These are phyloP conservation scores for Calonectris borealis DNA, from an alignment of 2,113 vertebrate genomes.

Conservation along the genomic window DNA sequence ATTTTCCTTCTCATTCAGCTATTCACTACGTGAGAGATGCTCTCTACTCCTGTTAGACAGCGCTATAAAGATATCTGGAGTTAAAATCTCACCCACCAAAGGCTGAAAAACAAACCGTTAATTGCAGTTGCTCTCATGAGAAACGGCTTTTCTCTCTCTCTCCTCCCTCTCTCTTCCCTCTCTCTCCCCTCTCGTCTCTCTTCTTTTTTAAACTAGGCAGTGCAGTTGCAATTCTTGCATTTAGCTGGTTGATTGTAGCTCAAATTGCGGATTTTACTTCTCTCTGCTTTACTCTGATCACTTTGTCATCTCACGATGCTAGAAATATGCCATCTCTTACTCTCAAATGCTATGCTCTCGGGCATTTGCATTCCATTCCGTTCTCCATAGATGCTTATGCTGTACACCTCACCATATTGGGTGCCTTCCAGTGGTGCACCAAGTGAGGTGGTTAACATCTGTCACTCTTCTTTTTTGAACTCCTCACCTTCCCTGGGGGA, in stretches of 20 bases:
- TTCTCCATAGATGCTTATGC: not conserved
- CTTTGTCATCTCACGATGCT: not conserved
- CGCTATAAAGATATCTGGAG: not conserved
- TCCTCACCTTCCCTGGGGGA: not conserved
- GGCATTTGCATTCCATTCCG: not conserved
- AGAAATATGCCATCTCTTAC: not conserved
- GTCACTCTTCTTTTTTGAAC: not conserved
- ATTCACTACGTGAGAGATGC: not conserved
- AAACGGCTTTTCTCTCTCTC: not conserved
- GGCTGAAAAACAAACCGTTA: not conserved
- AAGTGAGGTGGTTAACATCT: not conserved
- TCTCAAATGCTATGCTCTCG: not conserved
- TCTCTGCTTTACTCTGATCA: not conserved
- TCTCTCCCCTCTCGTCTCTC: not conserved
- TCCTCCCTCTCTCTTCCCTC: too few species aligned
- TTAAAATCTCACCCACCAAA: not conserved
- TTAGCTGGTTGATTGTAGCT: not conserved
- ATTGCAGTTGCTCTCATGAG: not conserved
- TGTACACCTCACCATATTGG: not conserved
- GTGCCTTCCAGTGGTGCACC: not conserved
- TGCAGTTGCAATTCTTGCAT: not conserved
- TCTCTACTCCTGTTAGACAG: not conserved
- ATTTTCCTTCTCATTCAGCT: not conserved
- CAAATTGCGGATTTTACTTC: not conserved
- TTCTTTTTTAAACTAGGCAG: not conserved